A percentile compares a stretch with the other conserved stretches of the same genome.
phyloP scores from a whole-genome alignment of 2,888 invertebrate genomes.

The Cancer borealis region DNA sequence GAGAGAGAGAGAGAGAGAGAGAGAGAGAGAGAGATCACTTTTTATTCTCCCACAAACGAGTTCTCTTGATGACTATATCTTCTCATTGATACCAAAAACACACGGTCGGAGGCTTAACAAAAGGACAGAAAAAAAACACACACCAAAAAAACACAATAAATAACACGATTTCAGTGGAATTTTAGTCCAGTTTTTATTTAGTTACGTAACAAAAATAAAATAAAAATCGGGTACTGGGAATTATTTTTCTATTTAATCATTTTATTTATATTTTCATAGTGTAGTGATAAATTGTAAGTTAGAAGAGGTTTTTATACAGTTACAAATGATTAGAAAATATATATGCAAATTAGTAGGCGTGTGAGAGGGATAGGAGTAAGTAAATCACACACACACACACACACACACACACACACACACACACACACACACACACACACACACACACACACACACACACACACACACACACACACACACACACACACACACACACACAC shows the following conservation, averaged over 20 bases:
- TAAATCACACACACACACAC: background rate
- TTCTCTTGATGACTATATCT: background rate
- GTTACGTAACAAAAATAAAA: background rate
- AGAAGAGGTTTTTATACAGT: background rate
- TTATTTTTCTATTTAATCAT: background rate
- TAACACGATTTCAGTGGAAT: background rate
- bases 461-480: too few relatives aligned
- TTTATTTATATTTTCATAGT: too few relatives aligned
- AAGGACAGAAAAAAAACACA: background rate
- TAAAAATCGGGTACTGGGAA: background rate
- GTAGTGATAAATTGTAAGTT: background rate
- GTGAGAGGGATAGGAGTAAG: background rate
- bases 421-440: too few relatives aligned
- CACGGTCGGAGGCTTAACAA: background rate
- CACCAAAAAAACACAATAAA: background rate
- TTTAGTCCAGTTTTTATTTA: background rate
- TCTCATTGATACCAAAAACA: background rate
- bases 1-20: constrained; percentile 39
- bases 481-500: constrained; percentile 34
- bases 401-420: too few relatives aligned
- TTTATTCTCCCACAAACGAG: background rate
- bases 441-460: too few relatives aligned
- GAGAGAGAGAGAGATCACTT: constrained; percentile 7
- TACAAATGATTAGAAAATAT: background rate
- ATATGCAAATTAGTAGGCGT: background rate